A percentile compares a stretch with the other conserved stretches of the same genome.
These are phyloP conservation scores for Lepetodrilus schrolli DNA, from an alignment of 2,888 invertebrate genomes.

Conservation along the genomic window DNA sequence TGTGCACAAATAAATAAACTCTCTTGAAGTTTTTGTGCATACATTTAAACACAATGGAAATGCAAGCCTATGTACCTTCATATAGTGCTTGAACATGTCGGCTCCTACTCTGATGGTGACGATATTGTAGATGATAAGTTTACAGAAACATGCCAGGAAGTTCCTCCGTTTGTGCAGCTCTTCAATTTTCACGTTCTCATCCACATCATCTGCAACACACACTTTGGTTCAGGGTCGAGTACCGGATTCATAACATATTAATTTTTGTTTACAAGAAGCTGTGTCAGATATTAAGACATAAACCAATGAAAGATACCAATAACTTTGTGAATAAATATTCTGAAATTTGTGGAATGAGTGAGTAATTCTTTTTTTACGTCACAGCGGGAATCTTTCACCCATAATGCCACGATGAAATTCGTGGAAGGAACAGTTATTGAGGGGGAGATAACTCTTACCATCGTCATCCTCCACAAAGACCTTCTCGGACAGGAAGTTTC, in stretches of 20 bases:
- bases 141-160: slow-evolving; percentile 96
- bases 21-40: no score
- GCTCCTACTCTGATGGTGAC: slow-evolving; percentile 92
- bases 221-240: no score
- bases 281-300: no score
- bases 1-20: no score
- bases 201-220: slow-evolving; percentile 83
- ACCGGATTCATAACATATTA: no score
- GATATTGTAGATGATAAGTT: slow-evolving; percentile 97
- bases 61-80: slow-evolving; percentile 87
- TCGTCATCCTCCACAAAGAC: slow-evolving; percentile 95
- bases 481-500: slow-evolving; percentile 92
- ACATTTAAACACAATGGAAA: no score
- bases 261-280: no score
- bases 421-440: neutral
- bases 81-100: slow-evolving; percentile 97
- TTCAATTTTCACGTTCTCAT: slow-evolving; percentile 95
- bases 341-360: neutral
- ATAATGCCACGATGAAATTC: no score
- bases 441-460: slow-evolving; percentile 78
- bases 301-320: no score
- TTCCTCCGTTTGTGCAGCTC: slow-evolving; percentile 96
- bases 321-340: no score
- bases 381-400: no score
- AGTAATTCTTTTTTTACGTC: no score